Percentiles rank a stretch among this genome's conserved stretches.
Evolutionary conservation across 1,140 invertebrate species (phyloP).

Genomic region (Brachionus angularis): DNA sequence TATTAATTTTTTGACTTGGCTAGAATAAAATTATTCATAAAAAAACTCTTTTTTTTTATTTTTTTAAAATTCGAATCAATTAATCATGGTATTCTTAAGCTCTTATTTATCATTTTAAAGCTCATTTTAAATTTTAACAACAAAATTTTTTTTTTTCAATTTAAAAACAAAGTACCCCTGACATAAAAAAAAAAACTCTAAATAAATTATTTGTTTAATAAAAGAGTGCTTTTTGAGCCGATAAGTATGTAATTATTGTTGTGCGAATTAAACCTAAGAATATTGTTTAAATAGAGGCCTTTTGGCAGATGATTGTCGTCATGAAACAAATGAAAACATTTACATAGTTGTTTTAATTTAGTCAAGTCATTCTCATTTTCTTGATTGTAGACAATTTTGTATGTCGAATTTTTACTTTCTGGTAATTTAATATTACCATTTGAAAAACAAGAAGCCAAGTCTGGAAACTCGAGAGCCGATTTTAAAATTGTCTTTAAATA

Average conservation of each 20-base stretch:
- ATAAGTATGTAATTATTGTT: conserved; percentile 25
- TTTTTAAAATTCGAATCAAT: too few species aligned
- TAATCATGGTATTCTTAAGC: too few species aligned
- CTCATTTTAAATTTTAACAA: too few species aligned
- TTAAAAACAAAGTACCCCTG: not conserved
- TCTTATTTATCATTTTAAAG: too few species aligned
- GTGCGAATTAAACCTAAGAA: conserved; percentile 4
- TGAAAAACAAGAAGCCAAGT: not conserved
- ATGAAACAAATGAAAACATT: conserved; percentile 50
- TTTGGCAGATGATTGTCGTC: conserved; percentile 46
- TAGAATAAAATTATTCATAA: too few species aligned
- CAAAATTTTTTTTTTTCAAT: too few species aligned
- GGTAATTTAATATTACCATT: not conserved
- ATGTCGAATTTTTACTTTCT: conserved; percentile 11
- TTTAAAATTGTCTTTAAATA: conserved; percentile 29
- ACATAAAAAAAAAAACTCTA: not conserved
- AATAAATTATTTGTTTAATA: not conserved
- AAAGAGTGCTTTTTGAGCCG: conserved; percentile 18
- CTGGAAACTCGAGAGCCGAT: not conserved
- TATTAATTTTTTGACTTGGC: conserved; percentile 6
- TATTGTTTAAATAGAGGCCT: conserved; percentile 48
- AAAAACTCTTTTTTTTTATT: too few species aligned
- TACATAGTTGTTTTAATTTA: conserved; percentile 45
- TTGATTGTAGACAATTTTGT: conserved; percentile 49
- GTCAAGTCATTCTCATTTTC: conserved; percentile 45